Base-by-base conservation (phyloP, 2,888 invertebrate genomes). In the Encarsia formosa region DNA sequence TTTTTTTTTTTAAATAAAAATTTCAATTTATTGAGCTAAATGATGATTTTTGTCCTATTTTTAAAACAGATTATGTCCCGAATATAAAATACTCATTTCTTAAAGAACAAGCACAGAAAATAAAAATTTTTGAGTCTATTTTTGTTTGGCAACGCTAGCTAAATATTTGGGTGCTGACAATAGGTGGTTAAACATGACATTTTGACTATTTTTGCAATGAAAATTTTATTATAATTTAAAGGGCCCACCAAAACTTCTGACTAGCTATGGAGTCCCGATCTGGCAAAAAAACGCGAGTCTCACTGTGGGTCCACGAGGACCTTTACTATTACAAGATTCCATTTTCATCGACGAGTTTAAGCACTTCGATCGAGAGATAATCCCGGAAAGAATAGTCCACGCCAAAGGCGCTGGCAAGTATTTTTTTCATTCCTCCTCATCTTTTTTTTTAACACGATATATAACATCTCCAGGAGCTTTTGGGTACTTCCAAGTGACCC, bases 301-400 rank as follows among this genome's bases (percentile, higher is more conserved):
- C 68, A 93, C 95, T 2, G 87, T 86, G n/a, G 97, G 97, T 0
- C 85, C 86, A 13, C 80, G 85, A 53, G 97, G 22, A 0, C 96
- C 96, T 0, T 76, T 89, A 34, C 79, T 97, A 1, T 74, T 96
- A 9, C 91, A 95, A 75, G 97, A 97, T 77, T 82, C 83, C 49
- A 82, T 85, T 56, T 86, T 84, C 62, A 65, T 91, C 5, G 91
- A 91, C 70, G 88, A 88, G 71, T 79, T 91, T 44, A 81, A 88
- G 0, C 84, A 93, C 63, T 96, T 96, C 71, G 86, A 87, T 71
- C 80, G 94, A 31, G 97, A 98, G 72, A 83, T 96, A 49, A 96
- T 97, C 63, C 96, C 97, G 1, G 96, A 97, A 71, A 83, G 97
- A 62, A 95, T 96, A 1, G 95, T 94, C 2, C 95, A 96, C 74